phyloP scores from a whole-genome alignment of 2,797 vertebrate genomes.

The Pogoniulus pusillus region DNA sequence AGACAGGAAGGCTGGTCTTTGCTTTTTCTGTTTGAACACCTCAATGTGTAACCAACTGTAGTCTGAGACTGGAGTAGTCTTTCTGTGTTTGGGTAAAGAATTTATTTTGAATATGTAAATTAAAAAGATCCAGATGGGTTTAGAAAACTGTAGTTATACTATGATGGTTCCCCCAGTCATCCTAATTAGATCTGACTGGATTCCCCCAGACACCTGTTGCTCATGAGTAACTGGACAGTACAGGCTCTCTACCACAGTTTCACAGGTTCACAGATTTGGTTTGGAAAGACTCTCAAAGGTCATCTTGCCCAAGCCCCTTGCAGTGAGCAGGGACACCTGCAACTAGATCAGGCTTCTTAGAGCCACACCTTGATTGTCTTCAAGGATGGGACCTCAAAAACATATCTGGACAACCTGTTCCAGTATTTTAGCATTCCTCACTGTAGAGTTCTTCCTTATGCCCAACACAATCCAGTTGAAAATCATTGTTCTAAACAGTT shows the following conservation, averaged over 20 bases:
- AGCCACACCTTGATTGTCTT: too few species aligned
- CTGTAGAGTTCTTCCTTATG: too few species aligned
- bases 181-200: not conserved
- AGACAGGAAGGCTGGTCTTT: not conserved
- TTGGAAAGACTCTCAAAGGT: too few species aligned
- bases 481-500: too few species aligned
- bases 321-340: too few species aligned
- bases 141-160: not conserved
- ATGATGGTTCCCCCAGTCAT: not conserved
- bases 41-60: not conserved
- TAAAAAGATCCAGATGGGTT: not conserved
- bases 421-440: too few species aligned
- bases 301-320: too few species aligned
- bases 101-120: not conserved
- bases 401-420: too few species aligned
- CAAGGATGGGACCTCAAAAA: too few species aligned
- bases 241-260: not conserved
- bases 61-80: not conserved
- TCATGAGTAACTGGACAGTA: not conserved
- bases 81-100: not conserved
- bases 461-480: too few species aligned
- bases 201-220: not conserved
- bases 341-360: too few species aligned
- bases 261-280: too few species aligned
- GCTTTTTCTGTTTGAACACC: not conserved